Percentiles rank a stretch among this genome's conserved stretches.
Conservation (phyloP, 1,140 invertebrate genomes). For the Plectus sambesii region DNA sequence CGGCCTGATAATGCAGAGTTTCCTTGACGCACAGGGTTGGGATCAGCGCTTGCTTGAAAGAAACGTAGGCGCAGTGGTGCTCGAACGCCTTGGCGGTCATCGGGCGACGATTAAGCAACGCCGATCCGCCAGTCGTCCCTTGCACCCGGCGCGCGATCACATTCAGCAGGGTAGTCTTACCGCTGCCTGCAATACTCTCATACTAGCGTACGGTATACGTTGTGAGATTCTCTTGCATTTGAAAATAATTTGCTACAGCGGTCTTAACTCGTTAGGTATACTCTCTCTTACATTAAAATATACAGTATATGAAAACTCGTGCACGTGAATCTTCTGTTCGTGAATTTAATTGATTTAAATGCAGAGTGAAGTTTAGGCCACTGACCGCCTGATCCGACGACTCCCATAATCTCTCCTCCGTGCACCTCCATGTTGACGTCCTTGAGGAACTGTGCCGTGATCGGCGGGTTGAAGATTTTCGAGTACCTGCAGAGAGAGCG, state of each 20-base stretch:
- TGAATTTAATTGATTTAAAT: too few relatives aligned
- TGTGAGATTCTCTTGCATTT: too few relatives aligned
- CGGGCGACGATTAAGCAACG: slow-evolving; percentile 16
- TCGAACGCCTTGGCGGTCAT: slow-evolving; percentile 17
- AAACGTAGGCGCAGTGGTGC: slow-evolving; percentile 14
- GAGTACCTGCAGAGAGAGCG: slow-evolving; percentile 14
- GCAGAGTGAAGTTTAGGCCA: too few relatives aligned
- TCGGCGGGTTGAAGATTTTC: slow-evolving; percentile 18
- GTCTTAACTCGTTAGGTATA: too few relatives aligned
- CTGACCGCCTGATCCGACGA: too few relatives aligned
- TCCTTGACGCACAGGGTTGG: slow-evolving; percentile 15
- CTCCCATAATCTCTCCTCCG: slow-evolving; percentile 19
- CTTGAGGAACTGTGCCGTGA: slow-evolving; percentile 20
- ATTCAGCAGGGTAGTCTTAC: slow-evolving; percentile 17
- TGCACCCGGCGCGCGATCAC: slow-evolving; percentile 15
- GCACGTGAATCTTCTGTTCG: too few relatives aligned
- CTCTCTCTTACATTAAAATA: too few relatives aligned
- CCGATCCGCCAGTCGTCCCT: slow-evolving; percentile 13
- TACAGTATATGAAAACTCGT: too few relatives aligned
- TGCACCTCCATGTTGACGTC: slow-evolving; percentile 14
- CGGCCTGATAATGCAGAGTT: slow-evolving; percentile 17
- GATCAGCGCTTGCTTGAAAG: slow-evolving; percentile 16
- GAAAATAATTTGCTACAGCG: too few relatives aligned
- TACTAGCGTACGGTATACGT: too few relatives aligned
- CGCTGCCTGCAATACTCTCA: slow-evolving; percentile 14